Percentiles rank a stretch among this genome's conserved stretches.
Evolutionary conservation across 2,888 invertebrate species (phyloP).

Genomic region (Azorinus chamasolen): DNA sequence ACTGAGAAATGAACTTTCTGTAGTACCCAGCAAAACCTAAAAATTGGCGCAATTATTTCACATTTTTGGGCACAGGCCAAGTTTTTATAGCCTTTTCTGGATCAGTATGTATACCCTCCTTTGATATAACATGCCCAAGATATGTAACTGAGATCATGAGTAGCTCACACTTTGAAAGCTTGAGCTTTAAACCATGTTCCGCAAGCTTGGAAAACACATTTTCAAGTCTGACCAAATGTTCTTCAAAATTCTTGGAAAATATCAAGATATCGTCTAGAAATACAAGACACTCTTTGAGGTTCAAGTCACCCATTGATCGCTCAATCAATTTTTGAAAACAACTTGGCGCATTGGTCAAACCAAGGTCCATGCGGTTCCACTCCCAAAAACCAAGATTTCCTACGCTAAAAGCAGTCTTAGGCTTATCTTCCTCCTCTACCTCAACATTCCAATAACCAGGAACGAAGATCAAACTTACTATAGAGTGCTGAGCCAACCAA

Average conservation of each 20-base stretch:
- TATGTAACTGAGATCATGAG: conserved; percentile 30
- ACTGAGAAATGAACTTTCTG: no score
- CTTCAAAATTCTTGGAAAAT: no score
- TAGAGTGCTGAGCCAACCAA: no score
- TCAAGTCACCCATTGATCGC: conserved; percentile 35
- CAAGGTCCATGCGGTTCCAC: conserved; percentile 22
- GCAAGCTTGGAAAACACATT: no score
- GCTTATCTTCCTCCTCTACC: no score
- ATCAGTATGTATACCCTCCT: conserved; percentile 35
- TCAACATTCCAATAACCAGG: conserved; percentile 21
- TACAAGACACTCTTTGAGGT: conserved; percentile 34
- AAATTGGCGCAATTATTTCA: conserved; percentile 35
- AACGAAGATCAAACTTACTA: conserved; percentile 16
- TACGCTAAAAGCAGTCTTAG: no score
- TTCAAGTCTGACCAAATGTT: no score
- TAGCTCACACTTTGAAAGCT: conserved; percentile 41
- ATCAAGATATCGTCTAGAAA: no score
- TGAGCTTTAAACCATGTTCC: conserved; percentile 32
- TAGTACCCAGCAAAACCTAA: no score
- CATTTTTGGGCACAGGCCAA: conserved; percentile 32
- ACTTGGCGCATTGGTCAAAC: conserved; percentile 23
- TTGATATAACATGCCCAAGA: conserved; percentile 39
- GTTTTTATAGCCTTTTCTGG: conserved; percentile 26
- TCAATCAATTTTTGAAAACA: conserved; percentile 35
- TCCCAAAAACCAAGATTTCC: no score